Conservation (phyloP, 2,113 vertebrate species). For the Ochotona curzoniae region DNA sequence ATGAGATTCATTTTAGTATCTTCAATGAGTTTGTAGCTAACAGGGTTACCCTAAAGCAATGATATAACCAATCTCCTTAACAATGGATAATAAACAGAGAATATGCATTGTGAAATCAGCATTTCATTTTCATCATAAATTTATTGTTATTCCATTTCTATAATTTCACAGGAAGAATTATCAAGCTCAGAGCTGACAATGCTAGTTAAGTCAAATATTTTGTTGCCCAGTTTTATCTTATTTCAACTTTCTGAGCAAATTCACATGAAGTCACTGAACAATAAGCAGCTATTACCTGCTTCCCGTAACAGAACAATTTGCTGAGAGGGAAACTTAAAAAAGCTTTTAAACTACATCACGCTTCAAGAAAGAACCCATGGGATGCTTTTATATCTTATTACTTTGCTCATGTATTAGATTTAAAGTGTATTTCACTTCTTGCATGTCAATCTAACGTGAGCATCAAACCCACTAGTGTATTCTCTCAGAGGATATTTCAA, state of each 20-base stretch:
- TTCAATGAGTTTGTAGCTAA: not conserved
- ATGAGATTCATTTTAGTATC: not conserved
- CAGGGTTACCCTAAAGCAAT: not conserved
- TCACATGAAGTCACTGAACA: not conserved
- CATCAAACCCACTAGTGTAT: not conserved
- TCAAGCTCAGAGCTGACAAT: not conserved
- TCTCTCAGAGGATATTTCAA: slow-evolving; percentile 2
- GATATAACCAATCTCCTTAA: not conserved
- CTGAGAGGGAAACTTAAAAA: not conserved
- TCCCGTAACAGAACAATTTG: not conserved
- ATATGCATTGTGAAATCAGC: not conserved
- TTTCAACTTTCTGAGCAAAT: slow-evolving; percentile 24
- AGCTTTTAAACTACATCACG: not conserved
- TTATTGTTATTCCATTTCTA: not conserved
- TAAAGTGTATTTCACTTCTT: not conserved
- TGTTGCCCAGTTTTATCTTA: not conserved
- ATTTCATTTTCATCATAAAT: not conserved
- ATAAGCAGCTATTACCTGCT: not conserved
- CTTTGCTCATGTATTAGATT: not conserved
- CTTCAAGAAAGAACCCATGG: not conserved
- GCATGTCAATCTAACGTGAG: not conserved
- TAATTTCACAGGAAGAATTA: not conserved
- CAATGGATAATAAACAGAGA: not conserved
- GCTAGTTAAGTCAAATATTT: not conserved
- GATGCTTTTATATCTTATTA: not conserved